Percentiles rank a stretch among this genome's conserved stretches.
Conservation (phyloP, 2,113 vertebrate genomes). For the Alaudala cheleensis region DNA sequence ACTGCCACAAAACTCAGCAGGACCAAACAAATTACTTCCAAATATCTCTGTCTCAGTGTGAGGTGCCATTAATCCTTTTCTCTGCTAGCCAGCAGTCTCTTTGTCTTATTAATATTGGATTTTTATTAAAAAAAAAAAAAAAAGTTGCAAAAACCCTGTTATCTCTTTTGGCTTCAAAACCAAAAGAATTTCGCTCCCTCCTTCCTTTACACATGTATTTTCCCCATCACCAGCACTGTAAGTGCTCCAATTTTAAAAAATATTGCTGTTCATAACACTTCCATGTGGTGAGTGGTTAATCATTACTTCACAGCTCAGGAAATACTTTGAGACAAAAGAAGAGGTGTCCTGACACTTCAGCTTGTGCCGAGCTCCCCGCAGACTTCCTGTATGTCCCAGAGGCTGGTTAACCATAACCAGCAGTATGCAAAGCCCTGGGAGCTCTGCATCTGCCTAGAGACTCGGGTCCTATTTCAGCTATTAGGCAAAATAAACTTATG, state of each 20-base stretch:
- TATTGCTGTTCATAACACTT: background rate
- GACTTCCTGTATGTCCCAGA: background rate
- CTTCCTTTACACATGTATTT: background rate
- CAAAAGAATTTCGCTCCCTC: background rate
- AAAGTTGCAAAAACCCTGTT: background rate
- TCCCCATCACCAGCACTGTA: background rate
- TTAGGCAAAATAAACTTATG: background rate
- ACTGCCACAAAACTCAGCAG: constrained; percentile 29
- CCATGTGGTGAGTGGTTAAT: background rate
- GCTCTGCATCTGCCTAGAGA: background rate
- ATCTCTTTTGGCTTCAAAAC: background rate
- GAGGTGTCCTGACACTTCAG: background rate
- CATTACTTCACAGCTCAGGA: background rate
- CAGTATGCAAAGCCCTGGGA: background rate
- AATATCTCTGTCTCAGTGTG: background rate
- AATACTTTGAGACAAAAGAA: background rate
- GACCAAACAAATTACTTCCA: constrained; percentile 39
- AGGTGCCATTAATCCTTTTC: constrained; percentile 31
- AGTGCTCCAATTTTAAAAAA: background rate
- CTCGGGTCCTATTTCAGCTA: background rate
- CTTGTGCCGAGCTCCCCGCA: background rate
- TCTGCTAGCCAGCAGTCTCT: constrained; percentile 13
- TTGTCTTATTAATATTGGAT: background rate
- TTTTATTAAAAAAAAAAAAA: background rate
- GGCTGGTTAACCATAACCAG: background rate